phyloP scores from a whole-genome alignment of 1,140 invertebrate genomes.

The Trichonephila clavipes region DNA sequence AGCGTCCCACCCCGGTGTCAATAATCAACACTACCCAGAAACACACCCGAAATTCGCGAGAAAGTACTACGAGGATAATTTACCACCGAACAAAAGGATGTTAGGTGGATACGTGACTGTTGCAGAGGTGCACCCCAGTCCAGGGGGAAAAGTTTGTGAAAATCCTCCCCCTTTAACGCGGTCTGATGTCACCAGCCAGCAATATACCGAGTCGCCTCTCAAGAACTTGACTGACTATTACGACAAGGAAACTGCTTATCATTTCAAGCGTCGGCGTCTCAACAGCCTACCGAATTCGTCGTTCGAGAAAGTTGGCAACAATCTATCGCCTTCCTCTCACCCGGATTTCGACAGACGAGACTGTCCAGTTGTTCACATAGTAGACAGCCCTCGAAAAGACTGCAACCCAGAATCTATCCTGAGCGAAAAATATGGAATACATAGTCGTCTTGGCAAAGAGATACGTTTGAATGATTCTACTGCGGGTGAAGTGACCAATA shows the following conservation, averaged over 20 bases:
- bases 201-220: neutral
- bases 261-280: too few relatives aligned
- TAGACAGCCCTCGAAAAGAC: too few relatives aligned
- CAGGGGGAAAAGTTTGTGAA: neutral
- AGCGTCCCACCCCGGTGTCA: neutral
- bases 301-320: too few relatives aligned
- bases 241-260: neutral
- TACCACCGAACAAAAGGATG: neutral
- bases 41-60: neutral
- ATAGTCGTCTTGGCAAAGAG: too few relatives aligned
- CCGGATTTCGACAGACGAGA: neutral
- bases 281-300: too few relatives aligned
- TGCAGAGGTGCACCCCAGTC: neutral
- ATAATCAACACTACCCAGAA: neutral
- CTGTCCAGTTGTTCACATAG: too few relatives aligned
- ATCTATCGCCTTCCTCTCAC: neutral
- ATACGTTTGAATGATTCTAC: too few relatives aligned
- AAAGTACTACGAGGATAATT: neutral
- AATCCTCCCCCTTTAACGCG: neutral
- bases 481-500: neutral
- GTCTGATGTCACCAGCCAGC: neutral
- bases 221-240: neutral
- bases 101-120: neutral
- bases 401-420: too few relatives aligned
- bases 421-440: too few relatives aligned